Evolutionary conservation across 2,888 invertebrate species (phyloP).

Genomic region (Ametastegia equiseti): DNA sequence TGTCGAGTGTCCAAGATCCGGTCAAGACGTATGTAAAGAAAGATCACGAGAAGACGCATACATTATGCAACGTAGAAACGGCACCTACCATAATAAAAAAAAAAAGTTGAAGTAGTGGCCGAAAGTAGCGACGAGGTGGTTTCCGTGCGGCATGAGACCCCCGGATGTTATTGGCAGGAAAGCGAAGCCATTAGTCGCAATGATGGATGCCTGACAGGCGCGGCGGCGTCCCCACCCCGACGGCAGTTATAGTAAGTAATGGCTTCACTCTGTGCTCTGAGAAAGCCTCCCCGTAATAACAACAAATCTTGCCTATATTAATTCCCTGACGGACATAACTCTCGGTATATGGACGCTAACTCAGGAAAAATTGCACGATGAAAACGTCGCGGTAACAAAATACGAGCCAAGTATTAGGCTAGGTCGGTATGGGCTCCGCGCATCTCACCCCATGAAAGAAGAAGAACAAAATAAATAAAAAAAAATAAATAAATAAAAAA

Average conservation of each 20-base stretch:
- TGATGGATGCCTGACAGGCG: slow-evolving; percentile 75
- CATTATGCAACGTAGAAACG: slow-evolving; percentile 26
- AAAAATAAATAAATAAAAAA: neutral
- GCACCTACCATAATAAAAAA: no score
- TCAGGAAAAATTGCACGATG: slow-evolving; percentile 71
- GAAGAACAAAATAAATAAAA: neutral
- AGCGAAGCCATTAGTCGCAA: slow-evolving; percentile 74
- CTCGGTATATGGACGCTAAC: slow-evolving; percentile 67
- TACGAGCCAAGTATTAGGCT: slow-evolving; percentile 66
- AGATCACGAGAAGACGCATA: neutral
- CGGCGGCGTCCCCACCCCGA: slow-evolving; percentile 70
- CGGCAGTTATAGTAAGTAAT: slow-evolving; percentile 76
- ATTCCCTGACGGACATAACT: slow-evolving; percentile 74
- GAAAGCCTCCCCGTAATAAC: slow-evolving; percentile 74
- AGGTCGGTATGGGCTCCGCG: slow-evolving; percentile 32
- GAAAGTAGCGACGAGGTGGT: slow-evolving; percentile 40
- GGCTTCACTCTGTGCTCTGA: slow-evolving; percentile 73
- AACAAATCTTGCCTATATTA: slow-evolving; percentile 75
- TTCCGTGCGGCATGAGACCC: slow-evolving; percentile 63
- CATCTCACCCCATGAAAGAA: neutral
- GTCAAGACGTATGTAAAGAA: neutral
- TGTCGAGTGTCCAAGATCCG: neutral
- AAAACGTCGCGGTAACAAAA: slow-evolving; percentile 67
- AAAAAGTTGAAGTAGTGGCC: slow-evolving; percentile 54
- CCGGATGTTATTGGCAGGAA: slow-evolving; percentile 75